Conservation (phyloP, 2,113 vertebrate species). For the Phyllopteryx taeniolatus region DNA sequence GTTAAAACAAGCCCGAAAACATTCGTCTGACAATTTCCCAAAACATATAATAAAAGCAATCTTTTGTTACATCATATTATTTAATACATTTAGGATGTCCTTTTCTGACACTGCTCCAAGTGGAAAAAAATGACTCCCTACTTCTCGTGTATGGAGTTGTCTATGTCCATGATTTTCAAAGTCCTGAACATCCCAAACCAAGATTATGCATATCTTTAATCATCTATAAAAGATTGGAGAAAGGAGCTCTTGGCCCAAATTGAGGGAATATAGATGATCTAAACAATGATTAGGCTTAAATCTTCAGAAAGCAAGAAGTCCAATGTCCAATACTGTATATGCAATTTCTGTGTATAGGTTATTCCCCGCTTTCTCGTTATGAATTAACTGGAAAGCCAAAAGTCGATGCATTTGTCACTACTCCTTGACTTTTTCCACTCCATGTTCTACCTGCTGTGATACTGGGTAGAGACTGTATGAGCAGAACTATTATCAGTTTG, state of each 20-base stretch:
- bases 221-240: neutral
- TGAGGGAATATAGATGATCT: neutral
- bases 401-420: neutral
- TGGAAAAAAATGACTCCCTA: too few species aligned
- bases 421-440: conserved; percentile 50
- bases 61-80: too few species aligned
- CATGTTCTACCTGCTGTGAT: conserved; percentile 41
- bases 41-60: too few species aligned
- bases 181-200: too few species aligned
- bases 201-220: neutral
- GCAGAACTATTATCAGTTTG: conserved; percentile 14
- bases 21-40: too few species aligned
- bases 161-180: too few species aligned
- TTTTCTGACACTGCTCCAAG: too few species aligned
- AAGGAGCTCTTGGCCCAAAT: neutral
- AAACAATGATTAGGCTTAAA: neutral
- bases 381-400: conserved; percentile 38
- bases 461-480: conserved; percentile 43
- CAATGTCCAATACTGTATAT: conserved; percentile 24
- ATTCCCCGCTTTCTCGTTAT: conserved; percentile 34
- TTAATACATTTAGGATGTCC: too few species aligned
- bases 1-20: too few species aligned
- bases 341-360: conserved; percentile 14
- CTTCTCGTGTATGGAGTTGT: too few species aligned
- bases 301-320: conserved; percentile 36